These are phyloP conservation scores for Panorpa germanica DNA, from an alignment of 2,888 invertebrate genomes.

Conservation along the genomic window DNA sequence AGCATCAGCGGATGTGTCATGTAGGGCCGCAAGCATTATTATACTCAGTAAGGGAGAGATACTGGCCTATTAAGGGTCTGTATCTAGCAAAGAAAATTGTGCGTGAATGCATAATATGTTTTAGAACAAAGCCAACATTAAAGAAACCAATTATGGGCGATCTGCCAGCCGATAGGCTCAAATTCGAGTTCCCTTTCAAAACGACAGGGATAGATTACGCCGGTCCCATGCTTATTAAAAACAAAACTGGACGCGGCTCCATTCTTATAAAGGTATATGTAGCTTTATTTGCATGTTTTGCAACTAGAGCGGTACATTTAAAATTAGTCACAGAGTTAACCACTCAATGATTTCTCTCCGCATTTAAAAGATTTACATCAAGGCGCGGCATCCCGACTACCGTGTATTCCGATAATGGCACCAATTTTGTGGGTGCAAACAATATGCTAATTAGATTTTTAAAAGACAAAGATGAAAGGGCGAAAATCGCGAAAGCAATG, in stretches of 20 bases:
- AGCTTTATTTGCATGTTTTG: conserved; percentile 15
- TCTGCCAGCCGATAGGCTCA: conserved; percentile 13
- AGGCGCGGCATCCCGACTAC: conserved; percentile 14
- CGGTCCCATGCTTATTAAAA: conserved; percentile 11
- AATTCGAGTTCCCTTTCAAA: no score
- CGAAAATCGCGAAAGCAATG: no score
- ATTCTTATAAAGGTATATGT: conserved; percentile 16
- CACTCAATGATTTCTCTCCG: conserved; percentile 15
- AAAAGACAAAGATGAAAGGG: no score
- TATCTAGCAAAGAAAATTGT: no score
- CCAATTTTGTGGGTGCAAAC: conserved; percentile 17
- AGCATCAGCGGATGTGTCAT: conserved; percentile 6
- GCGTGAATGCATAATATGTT: no score
- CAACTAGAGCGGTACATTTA: conserved; percentile 14
- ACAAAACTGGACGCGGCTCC: conserved; percentile 9
- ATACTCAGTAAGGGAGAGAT: conserved; percentile 4
- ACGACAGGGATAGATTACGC: conserved; percentile 13
- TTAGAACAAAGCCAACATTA: no score
- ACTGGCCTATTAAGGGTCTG: no score
- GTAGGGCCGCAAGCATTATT: conserved; percentile 8
- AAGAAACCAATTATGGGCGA: conserved; percentile 15
- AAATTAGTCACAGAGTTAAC: conserved; percentile 12
- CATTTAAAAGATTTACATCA: conserved; percentile 14
- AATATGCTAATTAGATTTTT: no score
- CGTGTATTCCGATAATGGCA: conserved; percentile 17